A percentile compares a stretch with the other conserved stretches of the same genome.
These are phyloP conservation scores for Luperina testacea DNA, from an alignment of 2,888 invertebrate species.

Conservation along the genomic window DNA sequence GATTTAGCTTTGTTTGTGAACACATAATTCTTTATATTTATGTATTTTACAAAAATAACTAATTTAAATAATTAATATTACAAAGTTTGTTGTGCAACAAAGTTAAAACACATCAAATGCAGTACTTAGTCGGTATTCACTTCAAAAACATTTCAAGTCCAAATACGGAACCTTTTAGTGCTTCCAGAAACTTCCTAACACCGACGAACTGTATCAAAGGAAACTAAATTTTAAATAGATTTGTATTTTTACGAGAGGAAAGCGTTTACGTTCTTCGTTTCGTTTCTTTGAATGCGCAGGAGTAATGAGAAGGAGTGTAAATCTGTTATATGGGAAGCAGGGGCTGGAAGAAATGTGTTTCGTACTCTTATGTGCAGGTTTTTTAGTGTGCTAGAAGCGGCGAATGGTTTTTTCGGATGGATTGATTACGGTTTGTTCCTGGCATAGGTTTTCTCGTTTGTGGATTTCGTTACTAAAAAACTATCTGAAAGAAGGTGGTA, in stretches of 20 bases:
- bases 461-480: background rate
- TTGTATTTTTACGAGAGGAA: constrained; percentile 63
- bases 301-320: constrained; percentile 57
- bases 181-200: constrained; percentile 25
- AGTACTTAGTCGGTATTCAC: background rate
- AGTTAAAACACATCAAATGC: background rate
- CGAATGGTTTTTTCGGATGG: background rate
- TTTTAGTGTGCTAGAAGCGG: background rate
- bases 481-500: background rate
- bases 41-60: background rate
- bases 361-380: background rate
- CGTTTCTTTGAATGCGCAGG: constrained; percentile 52
- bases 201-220: constrained; percentile 39
- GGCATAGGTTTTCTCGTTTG: background rate
- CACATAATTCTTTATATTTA: background rate
- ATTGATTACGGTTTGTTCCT: background rate
- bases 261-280: constrained; percentile 36
- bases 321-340: constrained; percentile 12
- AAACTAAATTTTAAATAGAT: constrained; percentile 61
- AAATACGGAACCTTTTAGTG: constrained; percentile 45
- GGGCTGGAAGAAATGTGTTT: constrained; percentile 12
- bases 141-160: constrained; percentile 11
- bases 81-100: background rate
- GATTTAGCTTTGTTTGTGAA: background rate
- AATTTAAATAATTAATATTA: background rate